Evolutionary conservation across 2,888 invertebrate species (phyloP), one percentile per base, ranked within the genome.

Genomic region (Aphelenchoides bicaudatus): DNA sequence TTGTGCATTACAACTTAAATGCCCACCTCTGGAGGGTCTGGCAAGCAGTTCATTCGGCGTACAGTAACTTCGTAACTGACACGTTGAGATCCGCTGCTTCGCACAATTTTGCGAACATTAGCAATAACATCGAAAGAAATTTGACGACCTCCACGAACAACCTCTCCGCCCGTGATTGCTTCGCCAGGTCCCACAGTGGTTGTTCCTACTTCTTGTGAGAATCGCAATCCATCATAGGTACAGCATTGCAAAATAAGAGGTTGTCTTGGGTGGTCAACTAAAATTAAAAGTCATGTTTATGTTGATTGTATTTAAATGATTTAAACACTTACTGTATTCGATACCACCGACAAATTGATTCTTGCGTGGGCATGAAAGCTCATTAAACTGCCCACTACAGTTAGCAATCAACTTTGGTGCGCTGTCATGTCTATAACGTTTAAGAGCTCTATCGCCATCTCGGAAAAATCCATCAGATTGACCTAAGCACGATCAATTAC

Each of bases 91-190:
- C 70, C 70, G 31, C 66, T 68, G 16, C 65, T 61, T 50, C 73
- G 71, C 34, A 73, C 68, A 16, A 76, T 61, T 48, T 75, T 74
- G 16, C 71, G 53, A 38, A 75, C 73, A 55, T 76, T 76, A 8
- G 76, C 73, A 39, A 76, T 75, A 38, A 76, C 72, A 58, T 76
- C 76, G 50, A 76, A 76, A n/a, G 75, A 75, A 48, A 76, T 76
- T 59, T 76, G 76, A n/a, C 76, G 66, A 37, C 73, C 75, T 25
- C 70, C 68, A 5, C 76, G 67, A 46, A 76, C 65, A 5, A 76
- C 76, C 62, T 76, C 76, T 34, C 76, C 76, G 25, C 76, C 76
- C 21, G 76, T 76, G 30, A 76, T 74, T 1, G 76, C 75, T 56
- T 76, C 76, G 5, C 76, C 76, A 8, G 71, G 61, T 19, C 70